phyloP scores from a whole-genome alignment of 2,113 vertebrate genomes.

The Ochotona curzoniae region DNA sequence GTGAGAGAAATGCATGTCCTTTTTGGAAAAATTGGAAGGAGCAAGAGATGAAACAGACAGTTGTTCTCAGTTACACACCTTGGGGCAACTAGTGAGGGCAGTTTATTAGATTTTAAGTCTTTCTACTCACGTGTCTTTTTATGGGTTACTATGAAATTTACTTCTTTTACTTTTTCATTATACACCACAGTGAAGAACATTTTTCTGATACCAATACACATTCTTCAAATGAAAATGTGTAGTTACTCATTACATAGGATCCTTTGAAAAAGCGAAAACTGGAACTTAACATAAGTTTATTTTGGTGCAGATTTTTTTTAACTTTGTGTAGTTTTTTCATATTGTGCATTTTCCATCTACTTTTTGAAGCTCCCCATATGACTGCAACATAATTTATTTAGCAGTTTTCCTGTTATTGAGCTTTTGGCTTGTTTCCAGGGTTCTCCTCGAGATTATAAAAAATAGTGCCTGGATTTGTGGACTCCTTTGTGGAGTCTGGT shows the following conservation, averaged over 20 bases:
- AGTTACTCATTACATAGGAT: not conserved
- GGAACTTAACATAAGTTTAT: no score
- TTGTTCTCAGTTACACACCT: not conserved
- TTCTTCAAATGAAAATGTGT: constrained; percentile 30
- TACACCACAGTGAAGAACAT: not conserved
- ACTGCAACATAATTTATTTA: not conserved
- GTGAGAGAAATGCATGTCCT: not conserved
- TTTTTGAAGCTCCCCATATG: not conserved
- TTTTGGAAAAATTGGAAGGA: not conserved
- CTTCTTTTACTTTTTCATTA: constrained; percentile 9
- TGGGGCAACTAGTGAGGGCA: not conserved
- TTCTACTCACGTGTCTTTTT: not conserved
- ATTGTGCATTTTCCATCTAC: no score
- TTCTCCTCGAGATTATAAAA: constrained; percentile 33
- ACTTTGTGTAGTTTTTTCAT: no score
- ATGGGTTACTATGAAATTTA: constrained; percentile 12
- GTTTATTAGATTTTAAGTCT: not conserved
- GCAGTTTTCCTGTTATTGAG: constrained; percentile 21
- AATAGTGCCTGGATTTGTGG: not conserved
- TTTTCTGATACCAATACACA: not conserved
- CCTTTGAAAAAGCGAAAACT: no score
- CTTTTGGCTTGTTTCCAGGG: not conserved
- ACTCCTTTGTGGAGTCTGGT: not conserved
- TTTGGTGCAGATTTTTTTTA: no score
- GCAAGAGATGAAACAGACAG: not conserved